Conservation (phyloP, 2,888 invertebrate genomes). For the Lingula anatina region DNA sequence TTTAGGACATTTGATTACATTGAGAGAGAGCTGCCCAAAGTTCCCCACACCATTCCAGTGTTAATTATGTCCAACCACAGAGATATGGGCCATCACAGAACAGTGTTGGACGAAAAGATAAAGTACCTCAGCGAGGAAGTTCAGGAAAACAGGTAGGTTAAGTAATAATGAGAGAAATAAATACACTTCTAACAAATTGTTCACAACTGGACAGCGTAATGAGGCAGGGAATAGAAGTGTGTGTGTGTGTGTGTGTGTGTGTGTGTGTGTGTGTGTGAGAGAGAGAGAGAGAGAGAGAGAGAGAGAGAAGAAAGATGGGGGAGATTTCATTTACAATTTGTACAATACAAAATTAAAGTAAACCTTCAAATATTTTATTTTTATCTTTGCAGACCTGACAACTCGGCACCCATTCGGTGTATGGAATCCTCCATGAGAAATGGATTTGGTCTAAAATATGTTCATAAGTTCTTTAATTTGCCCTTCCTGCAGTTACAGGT, state of each 20-base stretch:
- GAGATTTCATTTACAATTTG: too few species aligned
- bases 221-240: too few species aligned
- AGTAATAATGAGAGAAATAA: too few species aligned
- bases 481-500: slow-evolving; percentile 85
- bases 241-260: too few species aligned
- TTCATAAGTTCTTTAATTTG: slow-evolving; percentile 92
- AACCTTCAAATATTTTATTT: slow-evolving; percentile 3
- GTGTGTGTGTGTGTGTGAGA: too few species aligned
- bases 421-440: slow-evolving; percentile 93
- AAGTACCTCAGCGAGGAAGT: slow-evolving; percentile 64
- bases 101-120: slow-evolving; percentile 70
- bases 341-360: too few species aligned
- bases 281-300: too few species aligned
- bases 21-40: slow-evolving; percentile 75
- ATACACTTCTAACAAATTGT: too few species aligned
- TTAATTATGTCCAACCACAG: slow-evolving; percentile 89
- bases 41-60: slow-evolving; percentile 66
- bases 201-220: too few species aligned
- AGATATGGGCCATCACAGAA: slow-evolving; percentile 94
- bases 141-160: too few species aligned
- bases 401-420: slow-evolving; percentile 63
- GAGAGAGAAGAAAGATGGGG: too few species aligned
- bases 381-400: slow-evolving; percentile 26
- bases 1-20: slow-evolving; percentile 90
- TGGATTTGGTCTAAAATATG: slow-evolving; percentile 84